phyloP scores from a whole-genome alignment of 2,113 vertebrate species.

The Petrocephalus zakoni region DNA sequence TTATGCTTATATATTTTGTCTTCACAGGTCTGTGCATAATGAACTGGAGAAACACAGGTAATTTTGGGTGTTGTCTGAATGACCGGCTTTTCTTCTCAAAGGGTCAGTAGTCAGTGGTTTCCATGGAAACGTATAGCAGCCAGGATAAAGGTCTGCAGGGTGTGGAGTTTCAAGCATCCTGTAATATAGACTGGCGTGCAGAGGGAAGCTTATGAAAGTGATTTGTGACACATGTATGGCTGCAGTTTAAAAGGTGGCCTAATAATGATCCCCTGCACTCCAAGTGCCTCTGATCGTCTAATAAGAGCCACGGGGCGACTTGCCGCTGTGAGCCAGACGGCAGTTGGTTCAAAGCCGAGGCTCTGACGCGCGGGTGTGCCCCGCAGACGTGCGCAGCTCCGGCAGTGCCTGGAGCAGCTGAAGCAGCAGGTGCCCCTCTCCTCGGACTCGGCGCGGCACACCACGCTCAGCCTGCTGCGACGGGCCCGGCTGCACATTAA shows the following conservation, averaged over 20 bases:
- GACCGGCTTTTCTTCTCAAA: background rate
- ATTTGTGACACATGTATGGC: background rate
- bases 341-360: background rate
- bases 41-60: constrained; percentile 86
- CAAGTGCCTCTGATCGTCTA: background rate
- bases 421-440: constrained; percentile 83
- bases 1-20: background rate
- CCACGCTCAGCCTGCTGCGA: constrained; percentile 80
- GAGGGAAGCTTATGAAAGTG: background rate
- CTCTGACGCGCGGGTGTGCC: background rate
- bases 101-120: background rate
- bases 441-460: constrained; percentile 67
- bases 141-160: background rate
- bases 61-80: background rate
- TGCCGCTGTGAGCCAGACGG: background rate
- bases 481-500: constrained; percentile 83
- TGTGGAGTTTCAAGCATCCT: background rate
- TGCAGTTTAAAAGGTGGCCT: background rate
- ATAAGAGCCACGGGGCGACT: background rate
- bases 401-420: constrained; percentile 79
- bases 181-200: background rate
- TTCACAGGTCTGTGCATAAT: constrained; percentile 76
- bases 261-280: too few relatives aligned
- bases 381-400: constrained; percentile 81
- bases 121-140: background rate